Conservation (phyloP, 2,888 invertebrate species). For the Coleophora deauratella region DNA sequence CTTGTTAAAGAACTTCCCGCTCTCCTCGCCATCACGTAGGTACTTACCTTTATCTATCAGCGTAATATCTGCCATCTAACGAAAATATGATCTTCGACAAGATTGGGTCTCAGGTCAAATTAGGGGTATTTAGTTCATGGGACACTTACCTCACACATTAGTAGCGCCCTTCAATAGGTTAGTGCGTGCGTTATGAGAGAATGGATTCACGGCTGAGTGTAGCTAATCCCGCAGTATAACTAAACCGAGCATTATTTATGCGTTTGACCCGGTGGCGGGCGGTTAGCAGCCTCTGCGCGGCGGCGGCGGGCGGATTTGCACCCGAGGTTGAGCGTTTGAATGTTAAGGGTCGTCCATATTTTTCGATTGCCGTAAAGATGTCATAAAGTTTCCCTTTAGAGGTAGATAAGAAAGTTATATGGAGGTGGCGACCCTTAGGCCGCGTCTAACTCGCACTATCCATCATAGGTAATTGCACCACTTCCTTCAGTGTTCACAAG, state of each 20-base stretch:
- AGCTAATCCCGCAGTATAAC: not conserved
- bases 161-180: no score
- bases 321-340: constrained; percentile 41
- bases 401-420: constrained; percentile 64
- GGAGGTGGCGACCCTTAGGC: constrained; percentile 49
- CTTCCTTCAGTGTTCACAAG: constrained; percentile 60
- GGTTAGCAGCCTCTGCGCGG: not conserved
- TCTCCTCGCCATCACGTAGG: no score
- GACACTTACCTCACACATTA: no score
- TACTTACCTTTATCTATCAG: no score
- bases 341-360: constrained; percentile 55
- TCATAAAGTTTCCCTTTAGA: constrained; percentile 59
- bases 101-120: no score
- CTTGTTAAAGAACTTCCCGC: no score
- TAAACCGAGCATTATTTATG: not conserved
- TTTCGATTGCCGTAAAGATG: constrained; percentile 62
- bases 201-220: no score
- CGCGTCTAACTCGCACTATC: constrained; percentile 58
- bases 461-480: constrained; percentile 62
- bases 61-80: no score
- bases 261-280: not conserved
- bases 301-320: constrained; percentile 5
- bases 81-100: no score
- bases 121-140: no score
- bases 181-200: no score